Evolutionary conservation across 92 coral and sea anemone genomes (phyloP), one percentile per base, ranked within the genome.

Genomic region (Porites cylindrica): DNA sequence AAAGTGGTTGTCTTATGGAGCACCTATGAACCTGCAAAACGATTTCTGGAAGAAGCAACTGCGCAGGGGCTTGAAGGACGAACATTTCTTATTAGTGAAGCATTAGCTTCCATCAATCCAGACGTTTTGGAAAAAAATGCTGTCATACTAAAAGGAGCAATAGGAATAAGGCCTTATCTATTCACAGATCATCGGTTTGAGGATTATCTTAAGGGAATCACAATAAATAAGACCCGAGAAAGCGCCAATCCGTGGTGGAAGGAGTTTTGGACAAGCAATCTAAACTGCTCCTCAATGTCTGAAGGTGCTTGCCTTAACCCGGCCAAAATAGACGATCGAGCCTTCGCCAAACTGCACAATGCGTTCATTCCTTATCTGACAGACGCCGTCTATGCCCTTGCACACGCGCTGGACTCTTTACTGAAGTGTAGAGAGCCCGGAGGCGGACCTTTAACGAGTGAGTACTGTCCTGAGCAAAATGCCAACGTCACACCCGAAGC

Each of bases 1-100:
- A 89, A 89, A 75, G 96, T 94, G 50, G 77, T 94, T 8, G 90
- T 94, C 17, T 74, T 94, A 6, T 94, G 97, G 97, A 94, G 97
- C 84, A 94, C 81, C 75, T 94, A 94, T 67, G 95, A 92, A 78
- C 95, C 97, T 10, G 95, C 91, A 62, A 89, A 90, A 77, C 72
- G 97, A 59, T 94, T 94, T 62, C 84, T 94, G 17, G 79, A 83
- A 50, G 97, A 94, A 51, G 97, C 94, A 0, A 83, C 84, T 74
- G 81, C 71, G 19, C 97, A 94, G 75, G 86, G 88, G 17, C 70
- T 94, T 79, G 72, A 72, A 59, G 97, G 95, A 1, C 91, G 97
- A 29, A 94, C 95, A 51, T 94, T 93, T 66, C 88, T 94, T 38
- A 85, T 94, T 9, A 94, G 97, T 58, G 97, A 94, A 70, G 91